Evolutionary conservation across 1,140 invertebrate species (phyloP), one percentile per base, ranked within the genome.

Genomic region (Trypoxylus dichotomus): DNA sequence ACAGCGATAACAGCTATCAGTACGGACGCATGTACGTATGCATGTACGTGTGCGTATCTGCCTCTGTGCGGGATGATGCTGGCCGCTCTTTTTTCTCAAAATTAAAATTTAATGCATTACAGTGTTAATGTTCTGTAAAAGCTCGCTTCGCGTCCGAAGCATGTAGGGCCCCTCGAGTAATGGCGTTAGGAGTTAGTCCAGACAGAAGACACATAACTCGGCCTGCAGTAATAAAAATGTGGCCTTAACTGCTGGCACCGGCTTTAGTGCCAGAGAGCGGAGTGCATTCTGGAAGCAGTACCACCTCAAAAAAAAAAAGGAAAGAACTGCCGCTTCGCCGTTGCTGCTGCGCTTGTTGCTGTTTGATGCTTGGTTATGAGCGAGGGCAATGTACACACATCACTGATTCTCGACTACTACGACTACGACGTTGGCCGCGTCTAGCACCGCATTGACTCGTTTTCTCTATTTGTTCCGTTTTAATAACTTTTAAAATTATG

Each of bases 131-230:
- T 75, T 75, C 74, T 75, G 74, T 75, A 75, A 75, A 43, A 54
- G 41, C 74, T n/a, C 43, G 74, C 41, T 42, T 54, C 19, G 74
- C 74, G 43, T 29, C 15, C 25, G 19, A 15, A 27, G 43, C 43
- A 24, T 75, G 32, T 11, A 75, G 54, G 27, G 42, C 24, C 72
- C 72, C 72, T 74, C 37, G 42, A 32, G n/a, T 75, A 75, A 71
- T 43, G 54, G 78, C 43, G 76, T 77, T 74, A 76, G 75, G 60
- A 42, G 76, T 76, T 74, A 74, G 77, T 74, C 77, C 77, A 80
- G 79, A 80, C 79, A 78, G 75, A 78, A 80, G 79, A 78, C 79
- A 78, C 79, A 80, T 80, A 80, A 80, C 79, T 78, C 71, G 75
- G 77, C 27, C 76, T 74, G 58, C 75, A 58, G 79, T 68, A 80